Conservation (phyloP, 2,797 vertebrate genomes). For the Hyperoplus lanceolatus region DNA sequence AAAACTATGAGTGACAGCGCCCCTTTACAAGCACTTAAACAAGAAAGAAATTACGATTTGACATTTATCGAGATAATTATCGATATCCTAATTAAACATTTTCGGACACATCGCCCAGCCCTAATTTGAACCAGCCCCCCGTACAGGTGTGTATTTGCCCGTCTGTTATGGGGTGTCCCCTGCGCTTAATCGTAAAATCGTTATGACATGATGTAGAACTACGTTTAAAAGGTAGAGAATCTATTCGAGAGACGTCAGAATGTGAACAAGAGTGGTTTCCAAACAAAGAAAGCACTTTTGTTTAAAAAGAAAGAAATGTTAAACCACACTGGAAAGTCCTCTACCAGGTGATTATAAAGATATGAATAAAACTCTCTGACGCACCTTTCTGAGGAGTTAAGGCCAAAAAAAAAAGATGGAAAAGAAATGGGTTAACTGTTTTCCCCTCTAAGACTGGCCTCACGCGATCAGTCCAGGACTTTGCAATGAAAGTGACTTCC, state of each 20-base stretch:
- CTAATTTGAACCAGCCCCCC: constrained; percentile 36
- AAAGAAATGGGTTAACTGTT: constrained; percentile 42
- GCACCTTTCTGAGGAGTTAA: constrained; percentile 74
- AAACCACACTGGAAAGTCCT: constrained; percentile 83
- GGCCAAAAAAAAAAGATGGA: constrained; percentile 73
- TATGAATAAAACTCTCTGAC: constrained; percentile 53
- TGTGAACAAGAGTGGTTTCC: constrained; percentile 84
- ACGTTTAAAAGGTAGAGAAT: constrained; percentile 78
- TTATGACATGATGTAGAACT: constrained; percentile 65
- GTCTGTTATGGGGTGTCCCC: constrained; percentile 53
- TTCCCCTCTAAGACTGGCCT: constrained; percentile 38
- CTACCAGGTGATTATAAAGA: constrained; percentile 70
- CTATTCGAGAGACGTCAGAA: constrained; percentile 83
- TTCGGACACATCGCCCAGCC: too few relatives aligned
- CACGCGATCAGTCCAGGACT: constrained; percentile 50
- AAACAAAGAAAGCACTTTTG: constrained; percentile 82
- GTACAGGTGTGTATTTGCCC: constrained; percentile 49
- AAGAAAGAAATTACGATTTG: too few relatives aligned
- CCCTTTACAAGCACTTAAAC: too few relatives aligned
- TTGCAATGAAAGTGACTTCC: constrained; percentile 57
- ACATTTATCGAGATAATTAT: too few relatives aligned
- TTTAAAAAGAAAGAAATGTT: constrained; percentile 68
- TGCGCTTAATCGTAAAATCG: constrained; percentile 53
- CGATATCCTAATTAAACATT: too few relatives aligned
- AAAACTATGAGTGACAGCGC: too few relatives aligned